These are phyloP conservation scores for Salvelinus sp. DNA, from an alignment of 2,113 vertebrate species.

Conservation along the genomic window DNA sequence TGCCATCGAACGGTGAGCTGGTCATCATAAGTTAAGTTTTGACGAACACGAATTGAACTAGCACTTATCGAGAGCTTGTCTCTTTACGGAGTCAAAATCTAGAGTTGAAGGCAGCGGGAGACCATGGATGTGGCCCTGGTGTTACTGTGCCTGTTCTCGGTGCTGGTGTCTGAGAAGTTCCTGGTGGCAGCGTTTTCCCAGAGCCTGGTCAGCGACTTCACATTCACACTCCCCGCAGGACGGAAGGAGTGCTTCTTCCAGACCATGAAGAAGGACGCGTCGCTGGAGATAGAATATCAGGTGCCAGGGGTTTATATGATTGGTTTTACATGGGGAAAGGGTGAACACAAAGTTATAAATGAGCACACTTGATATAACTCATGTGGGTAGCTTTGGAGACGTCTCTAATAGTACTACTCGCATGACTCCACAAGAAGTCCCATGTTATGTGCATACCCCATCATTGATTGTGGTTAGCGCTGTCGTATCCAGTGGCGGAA, in stretches of 20 bases:
- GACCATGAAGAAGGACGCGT: constrained; percentile 89
- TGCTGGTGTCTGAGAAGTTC: constrained; percentile 46
- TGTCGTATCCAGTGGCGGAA: no score
- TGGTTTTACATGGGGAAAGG: no score
- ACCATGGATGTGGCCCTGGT: constrained; percentile 44
- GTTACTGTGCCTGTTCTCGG: constrained; percentile 22
- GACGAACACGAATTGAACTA: no score
- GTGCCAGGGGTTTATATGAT: constrained; percentile 55
- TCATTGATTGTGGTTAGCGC: no score
- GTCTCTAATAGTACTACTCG: no score
- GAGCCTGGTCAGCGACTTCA: constrained; percentile 91
- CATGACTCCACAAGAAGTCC: no score
- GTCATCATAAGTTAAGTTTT: constrained; percentile 34
- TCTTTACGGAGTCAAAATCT: no score
- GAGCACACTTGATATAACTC: no score
- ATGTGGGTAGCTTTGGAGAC: no score
- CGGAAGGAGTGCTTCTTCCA: constrained; percentile 94
- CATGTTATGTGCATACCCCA: no score
- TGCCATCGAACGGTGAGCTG: constrained; percentile 22
- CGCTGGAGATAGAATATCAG: constrained; percentile 96
- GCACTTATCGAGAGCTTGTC: no score
- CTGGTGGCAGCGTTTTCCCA: constrained; percentile 76
- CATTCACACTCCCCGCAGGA: constrained; percentile 88
- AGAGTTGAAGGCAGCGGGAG: no score
- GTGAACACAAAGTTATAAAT: not conserved